Percentiles rank a stretch among this genome's conserved stretches.
Evolutionary conservation across 2,113 vertebrate species (phyloP).

Genomic region (Tragelaphus strepsiceros): DNA sequence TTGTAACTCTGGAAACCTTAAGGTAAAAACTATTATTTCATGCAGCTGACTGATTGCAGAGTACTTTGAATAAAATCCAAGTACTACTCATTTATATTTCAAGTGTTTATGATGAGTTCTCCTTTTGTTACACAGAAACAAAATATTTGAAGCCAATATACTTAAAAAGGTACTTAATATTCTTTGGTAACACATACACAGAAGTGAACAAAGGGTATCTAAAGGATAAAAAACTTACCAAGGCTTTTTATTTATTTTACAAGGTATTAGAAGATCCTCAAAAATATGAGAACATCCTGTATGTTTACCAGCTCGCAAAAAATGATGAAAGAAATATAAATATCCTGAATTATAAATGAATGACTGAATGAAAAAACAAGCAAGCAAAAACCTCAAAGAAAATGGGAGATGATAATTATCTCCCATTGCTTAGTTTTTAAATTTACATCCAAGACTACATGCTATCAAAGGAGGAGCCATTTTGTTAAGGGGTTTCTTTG

Average conservation of each 20-base stretch:
- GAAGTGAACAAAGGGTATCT: neutral
- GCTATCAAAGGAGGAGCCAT: neutral
- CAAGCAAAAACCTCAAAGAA: neutral
- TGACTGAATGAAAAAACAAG: neutral
- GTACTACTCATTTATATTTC: neutral
- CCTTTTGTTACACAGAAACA: neutral
- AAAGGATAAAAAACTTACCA: neutral
- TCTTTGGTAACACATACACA: neutral
- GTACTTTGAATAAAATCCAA: neutral
- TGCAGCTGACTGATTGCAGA: neutral
- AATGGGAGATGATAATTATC: neutral
- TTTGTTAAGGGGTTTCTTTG: neutral
- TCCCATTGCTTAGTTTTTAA: neutral
- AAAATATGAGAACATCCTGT: neutral
- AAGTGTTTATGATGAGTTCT: neutral
- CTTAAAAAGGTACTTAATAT: neutral
- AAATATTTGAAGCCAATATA: neutral
- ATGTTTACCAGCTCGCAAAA: neutral
- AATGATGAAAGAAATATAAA: neutral
- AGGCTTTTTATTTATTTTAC: neutral
- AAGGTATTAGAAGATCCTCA: neutral
- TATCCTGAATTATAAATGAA: neutral
- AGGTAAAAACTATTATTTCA: neutral
- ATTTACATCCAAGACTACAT: neutral
- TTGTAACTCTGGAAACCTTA: neutral